Evolutionary conservation across 2,888 invertebrate species (phyloP), one percentile per base, ranked within the genome.

Genomic region (Brenthis daphne): DNA sequence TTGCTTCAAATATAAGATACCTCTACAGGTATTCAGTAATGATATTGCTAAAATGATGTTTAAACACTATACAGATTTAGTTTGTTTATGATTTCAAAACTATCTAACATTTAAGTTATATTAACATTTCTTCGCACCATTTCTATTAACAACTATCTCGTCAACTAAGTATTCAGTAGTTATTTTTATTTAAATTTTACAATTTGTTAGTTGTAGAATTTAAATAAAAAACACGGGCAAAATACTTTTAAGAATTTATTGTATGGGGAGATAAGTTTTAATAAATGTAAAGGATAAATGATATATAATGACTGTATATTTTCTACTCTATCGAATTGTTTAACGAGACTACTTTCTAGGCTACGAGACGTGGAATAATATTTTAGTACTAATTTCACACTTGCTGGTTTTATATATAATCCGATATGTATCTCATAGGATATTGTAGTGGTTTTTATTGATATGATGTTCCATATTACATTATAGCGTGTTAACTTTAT

Each of bases 261-360:
- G 60, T 60, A 33, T 60, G 60, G 16, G 29, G 29, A 4, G 29
- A 60, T 60, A 50, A 60, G 37, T 50, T 60, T 60, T 60, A 60
- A 60, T 50, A 60, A 60, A 58, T 58, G 29, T 58, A 58, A 58
- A 58, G 47, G 58, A 48, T 58, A 58, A 60, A 60, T 60, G 60
- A 50, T 60, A 29, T 60, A 50, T 60, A 60, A 60, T 60, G 60
- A 60, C 60, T 60, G 50, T 60, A 60, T 60, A 60, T 60, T 60
- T 60, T 50, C 60, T 60, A 60, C 48, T 50, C 50, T 60, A 60
- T 60, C 6, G 29, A 50, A 60, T 60, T 50, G 60, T 60, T 16
- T 60, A 60, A 12, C 60, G 50, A 50, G 16, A 60, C 60, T 50
- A 60, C 48, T 60, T 60, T 50, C 16, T 50, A 33, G 29, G 58